A percentile compares a stretch with the other conserved stretches of the same genome.
Evolutionary conservation across 2,797 vertebrate species (phyloP).

Genomic region (Acomys russatus): DNA sequence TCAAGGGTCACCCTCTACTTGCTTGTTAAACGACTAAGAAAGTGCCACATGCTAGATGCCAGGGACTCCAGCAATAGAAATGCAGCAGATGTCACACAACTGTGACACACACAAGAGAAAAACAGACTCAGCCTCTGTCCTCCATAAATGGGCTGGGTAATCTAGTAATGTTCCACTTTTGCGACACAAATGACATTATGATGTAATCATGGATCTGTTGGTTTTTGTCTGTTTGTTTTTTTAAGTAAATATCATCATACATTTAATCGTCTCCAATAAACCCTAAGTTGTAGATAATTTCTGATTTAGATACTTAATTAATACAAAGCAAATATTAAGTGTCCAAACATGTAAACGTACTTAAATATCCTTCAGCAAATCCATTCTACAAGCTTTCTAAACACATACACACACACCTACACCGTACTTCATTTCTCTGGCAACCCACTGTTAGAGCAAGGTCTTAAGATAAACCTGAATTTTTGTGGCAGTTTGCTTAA

Average conservation of each 20-base stretch:
- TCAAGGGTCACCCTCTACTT: conserved; percentile 56
- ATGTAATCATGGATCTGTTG: not conserved
- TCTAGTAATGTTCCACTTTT: conserved; percentile 73
- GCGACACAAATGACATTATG: conserved; percentile 3
- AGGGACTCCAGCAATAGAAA: conserved; percentile 57
- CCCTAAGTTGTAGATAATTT: not conserved
- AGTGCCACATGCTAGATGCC: conserved; percentile 65
- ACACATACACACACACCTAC: not conserved
- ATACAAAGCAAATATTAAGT: conserved; percentile 34
- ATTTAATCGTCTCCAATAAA: not conserved
- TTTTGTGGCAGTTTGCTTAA: not conserved
- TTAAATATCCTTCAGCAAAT: conserved; percentile 18
- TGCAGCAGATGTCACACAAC: conserved; percentile 62
- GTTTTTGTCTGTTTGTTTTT: too few species aligned
- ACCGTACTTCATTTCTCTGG: not conserved
- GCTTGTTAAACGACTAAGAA: conserved; percentile 51
- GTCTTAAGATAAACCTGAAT: not conserved
- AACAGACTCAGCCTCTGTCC: conserved; percentile 28
- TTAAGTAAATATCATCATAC: conserved; percentile 32
- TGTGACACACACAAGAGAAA: conserved; percentile 12
- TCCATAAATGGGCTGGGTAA: conserved; percentile 47
- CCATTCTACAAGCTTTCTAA: conserved; percentile 28
- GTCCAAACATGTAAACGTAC: conserved; percentile 30
- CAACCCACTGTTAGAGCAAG: not conserved
- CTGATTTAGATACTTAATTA: conserved; percentile 23